These are phyloP conservation scores for Heterodera schachtii DNA, from an alignment of 1,140 invertebrate genomes.

Conservation along the genomic window DNA sequence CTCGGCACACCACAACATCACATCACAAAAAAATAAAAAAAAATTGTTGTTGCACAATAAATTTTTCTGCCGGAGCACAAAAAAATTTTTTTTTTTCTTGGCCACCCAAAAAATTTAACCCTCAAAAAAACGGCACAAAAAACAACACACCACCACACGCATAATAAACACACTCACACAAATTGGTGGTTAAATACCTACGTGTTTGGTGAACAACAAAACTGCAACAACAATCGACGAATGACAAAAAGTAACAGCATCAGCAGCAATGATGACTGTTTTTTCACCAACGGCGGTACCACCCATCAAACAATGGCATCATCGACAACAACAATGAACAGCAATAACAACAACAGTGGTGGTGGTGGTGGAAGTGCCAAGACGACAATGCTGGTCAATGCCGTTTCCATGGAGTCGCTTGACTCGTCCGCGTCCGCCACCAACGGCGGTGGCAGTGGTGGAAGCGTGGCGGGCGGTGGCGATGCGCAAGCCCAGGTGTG, in stretches of 20 bases:
- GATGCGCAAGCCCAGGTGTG: conserved; percentile 18
- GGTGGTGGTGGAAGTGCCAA: not conserved
- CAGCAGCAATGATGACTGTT: not conserved
- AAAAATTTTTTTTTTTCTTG: too few relatives aligned
- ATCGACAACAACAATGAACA: not conserved
- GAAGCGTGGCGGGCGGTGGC: not conserved
- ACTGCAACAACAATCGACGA: not conserved
- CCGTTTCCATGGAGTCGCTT: conserved; percentile 64
- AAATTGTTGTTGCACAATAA: too few relatives aligned
- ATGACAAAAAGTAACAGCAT: conserved; percentile 35
- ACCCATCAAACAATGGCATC: conserved; percentile 12
- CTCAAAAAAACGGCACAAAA: too few relatives aligned
- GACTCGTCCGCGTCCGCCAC: conserved; percentile 56
- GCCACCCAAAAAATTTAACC: too few relatives aligned
- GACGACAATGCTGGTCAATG: conserved; percentile 37
- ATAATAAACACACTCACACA: not conserved
- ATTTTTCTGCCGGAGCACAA: too few relatives aligned
- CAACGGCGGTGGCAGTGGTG: conserved; percentile 31
- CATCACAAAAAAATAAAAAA: too few relatives aligned
- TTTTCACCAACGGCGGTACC: conserved; percentile 14
- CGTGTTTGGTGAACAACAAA: not conserved
- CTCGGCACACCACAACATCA: too few relatives aligned
- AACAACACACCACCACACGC: not conserved
- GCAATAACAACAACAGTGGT: not conserved
- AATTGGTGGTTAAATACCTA: too few relatives aligned